A percentile compares a stretch with the other conserved stretches of the same genome.
Evolutionary conservation across 2,113 vertebrate species (phyloP).

Genomic region (Carollia perspicillata): DNA sequence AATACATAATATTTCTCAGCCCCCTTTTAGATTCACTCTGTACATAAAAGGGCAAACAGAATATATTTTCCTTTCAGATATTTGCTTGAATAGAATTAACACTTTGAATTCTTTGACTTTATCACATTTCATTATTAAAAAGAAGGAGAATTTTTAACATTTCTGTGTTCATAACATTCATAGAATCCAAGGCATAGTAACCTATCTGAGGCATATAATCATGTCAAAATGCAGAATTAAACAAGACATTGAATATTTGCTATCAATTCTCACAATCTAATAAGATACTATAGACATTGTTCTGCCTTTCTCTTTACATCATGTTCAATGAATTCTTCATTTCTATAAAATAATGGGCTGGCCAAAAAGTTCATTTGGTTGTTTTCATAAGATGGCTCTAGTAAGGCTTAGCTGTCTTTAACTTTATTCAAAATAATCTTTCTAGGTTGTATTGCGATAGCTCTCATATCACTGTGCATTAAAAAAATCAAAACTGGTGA

Average conservation of each 20-base stretch:
- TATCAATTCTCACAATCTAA: neutral
- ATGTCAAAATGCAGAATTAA: neutral
- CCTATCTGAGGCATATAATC: neutral
- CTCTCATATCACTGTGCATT: no score
- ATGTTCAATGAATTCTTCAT: neutral
- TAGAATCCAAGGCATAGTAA: neutral
- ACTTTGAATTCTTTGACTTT: conserved; percentile 72
- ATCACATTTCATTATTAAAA: conserved; percentile 56
- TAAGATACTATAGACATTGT: neutral
- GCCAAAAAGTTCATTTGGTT: no score
- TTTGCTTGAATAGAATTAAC: conserved; percentile 44
- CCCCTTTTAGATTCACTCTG: conserved; percentile 75
- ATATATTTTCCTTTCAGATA: conserved; percentile 69
- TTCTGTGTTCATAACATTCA: conserved; percentile 1
- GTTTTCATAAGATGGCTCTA: no score
- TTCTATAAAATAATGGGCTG: neutral
- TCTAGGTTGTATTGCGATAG: no score
- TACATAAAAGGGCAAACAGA: conserved; percentile 78
- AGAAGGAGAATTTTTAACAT: conserved; percentile 53
- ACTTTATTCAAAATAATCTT: no score
- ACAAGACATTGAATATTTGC: neutral
- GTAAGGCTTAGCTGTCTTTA: no score
- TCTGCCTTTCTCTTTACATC: neutral
- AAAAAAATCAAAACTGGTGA: no score
- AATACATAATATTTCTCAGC: conserved; percentile 75